Evolutionary conservation across 2,888 invertebrate species (phyloP), one percentile per base, ranked within the genome.

Genomic region (Drosophila macrospina): DNA sequence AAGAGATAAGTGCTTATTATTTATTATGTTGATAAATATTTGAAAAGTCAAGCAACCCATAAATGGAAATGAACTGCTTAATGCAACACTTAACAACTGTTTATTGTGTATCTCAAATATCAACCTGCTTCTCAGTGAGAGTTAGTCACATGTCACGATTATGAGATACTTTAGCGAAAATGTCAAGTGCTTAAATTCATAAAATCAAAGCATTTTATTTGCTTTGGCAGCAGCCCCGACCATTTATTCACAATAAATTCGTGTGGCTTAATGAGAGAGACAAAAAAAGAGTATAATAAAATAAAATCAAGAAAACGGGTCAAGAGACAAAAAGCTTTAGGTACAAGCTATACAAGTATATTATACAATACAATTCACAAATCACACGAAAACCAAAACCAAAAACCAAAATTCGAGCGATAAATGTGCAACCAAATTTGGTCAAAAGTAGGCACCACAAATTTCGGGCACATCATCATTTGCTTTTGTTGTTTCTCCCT

Each of bases 361-460:
- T 70, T 69, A 82, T 78, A 81, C 75, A 74, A 74, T 42, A 68
- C 42, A 66, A 63, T 39, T 24, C 24, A 65, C 47, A 57, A 48
- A 16, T 34, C 57, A 48, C 20, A 57, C n/a, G n/a, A n/a, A n/a
- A n/a, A n/a, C n/a, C n/a, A 20, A 20, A 20, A 20, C 20, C 20
- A 45, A 24, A 39, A 39, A n/a, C 55, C 45, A 37, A 45, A 70
- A 56, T 44, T 51, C 59, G 42, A 78, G 59, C 74, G 59, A 87
- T 72, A 73, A 86, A 78, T 37, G 63, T 62, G 39, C 44, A 48
- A 3, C 84, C 84, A 69, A 82, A 85, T 85, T 89, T 85, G 84
- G 84, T 78, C 71, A 89, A 89, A 85, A 85, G 88, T 82, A 89
- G 88, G 86, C 83, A 85, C 83, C 88, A 87, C 88, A 87, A 89